Evolutionary conservation across 2,888 invertebrate species (phyloP).

Genomic region (Graphium colonna): DNA sequence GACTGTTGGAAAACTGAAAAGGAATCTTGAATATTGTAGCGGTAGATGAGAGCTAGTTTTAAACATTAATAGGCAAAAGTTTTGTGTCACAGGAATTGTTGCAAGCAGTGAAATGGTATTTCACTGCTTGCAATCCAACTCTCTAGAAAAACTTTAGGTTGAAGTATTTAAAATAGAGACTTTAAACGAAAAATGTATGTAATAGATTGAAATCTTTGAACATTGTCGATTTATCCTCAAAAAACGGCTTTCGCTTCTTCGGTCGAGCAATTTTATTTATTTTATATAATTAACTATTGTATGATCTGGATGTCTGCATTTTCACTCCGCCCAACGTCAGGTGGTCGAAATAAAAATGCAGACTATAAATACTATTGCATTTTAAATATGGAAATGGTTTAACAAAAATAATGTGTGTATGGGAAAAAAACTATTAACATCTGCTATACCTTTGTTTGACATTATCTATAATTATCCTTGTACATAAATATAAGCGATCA

Average conservation of each 20-base stretch:
- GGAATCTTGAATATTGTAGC: neutral
- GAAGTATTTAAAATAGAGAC: neutral
- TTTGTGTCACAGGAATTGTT: neutral
- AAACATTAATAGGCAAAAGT: neutral
- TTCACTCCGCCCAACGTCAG: constrained; percentile 27
- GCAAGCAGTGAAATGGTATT: neutral
- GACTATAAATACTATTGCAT: constrained; percentile 70
- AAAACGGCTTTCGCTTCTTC: constrained; percentile 45
- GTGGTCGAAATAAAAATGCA: constrained; percentile 32
- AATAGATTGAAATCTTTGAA: constrained; percentile 30
- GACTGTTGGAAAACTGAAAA: constrained; percentile 22
- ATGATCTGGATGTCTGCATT: constrained; percentile 48
- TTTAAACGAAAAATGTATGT: neutral
- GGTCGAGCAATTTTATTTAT: constrained; percentile 67
- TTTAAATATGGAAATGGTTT: constrained; percentile 73
- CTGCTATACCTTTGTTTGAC: constrained; percentile 67
- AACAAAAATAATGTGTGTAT: constrained; percentile 76
- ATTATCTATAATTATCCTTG: constrained; percentile 60
- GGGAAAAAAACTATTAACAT: constrained; percentile 74
- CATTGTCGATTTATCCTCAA: constrained; percentile 61
- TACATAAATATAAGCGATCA: constrained; percentile 45
- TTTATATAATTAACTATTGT: constrained; percentile 72
- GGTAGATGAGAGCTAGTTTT: neutral
- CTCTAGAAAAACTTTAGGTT: neutral
- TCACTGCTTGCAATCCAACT: neutral